Evolutionary conservation across 1,140 invertebrate species (phyloP), one percentile per base, ranked within the genome.

Genomic region (Drosophila prosaltans): DNA sequence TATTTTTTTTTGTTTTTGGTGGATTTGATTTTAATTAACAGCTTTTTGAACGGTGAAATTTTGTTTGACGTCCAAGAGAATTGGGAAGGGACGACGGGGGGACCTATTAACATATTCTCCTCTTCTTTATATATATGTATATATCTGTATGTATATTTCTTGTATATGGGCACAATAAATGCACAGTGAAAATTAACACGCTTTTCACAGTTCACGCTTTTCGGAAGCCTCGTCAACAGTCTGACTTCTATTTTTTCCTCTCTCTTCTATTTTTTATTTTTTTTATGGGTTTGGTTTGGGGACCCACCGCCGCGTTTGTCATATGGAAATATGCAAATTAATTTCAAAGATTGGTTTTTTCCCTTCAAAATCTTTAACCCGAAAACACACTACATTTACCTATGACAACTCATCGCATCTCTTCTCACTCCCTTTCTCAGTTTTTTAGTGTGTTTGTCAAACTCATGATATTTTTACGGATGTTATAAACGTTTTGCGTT

Each of bases 171-270:
- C 65, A 65, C 80, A 78, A 88, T 86, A 88, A 88, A 88, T 88
- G 83, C 83, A 80, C 84, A 89, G 84, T 89, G 84, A 88, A 88
- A 88, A 88, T 88, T 88, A 88, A 88, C 84, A 88, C 84, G 84
- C 84, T 89, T 88, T 88, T 88, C 84, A 51, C 45, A 81, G 84
- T 88, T 88, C 83, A 89, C 84, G 83, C 80, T 81, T 63, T 65
- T 77, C 72, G 80, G 64, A 79, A 69, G 65, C 74, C 63, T 76
- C 60, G 5, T 48, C 21, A 26, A 51, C 39, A 11, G 9, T 26
- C 45, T 9, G 45, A 51, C 45, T 51, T 51, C 21, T 3, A 4
- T 30, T 30, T 36, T 36, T 36, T 36, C 32, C 6, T 36, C 6
- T 36, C 16, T 36, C 32, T 36, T 36, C 32, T 36, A 30, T 7